phyloP scores from a whole-genome alignment of 2,113 vertebrate species.

The Bucco capensis region DNA sequence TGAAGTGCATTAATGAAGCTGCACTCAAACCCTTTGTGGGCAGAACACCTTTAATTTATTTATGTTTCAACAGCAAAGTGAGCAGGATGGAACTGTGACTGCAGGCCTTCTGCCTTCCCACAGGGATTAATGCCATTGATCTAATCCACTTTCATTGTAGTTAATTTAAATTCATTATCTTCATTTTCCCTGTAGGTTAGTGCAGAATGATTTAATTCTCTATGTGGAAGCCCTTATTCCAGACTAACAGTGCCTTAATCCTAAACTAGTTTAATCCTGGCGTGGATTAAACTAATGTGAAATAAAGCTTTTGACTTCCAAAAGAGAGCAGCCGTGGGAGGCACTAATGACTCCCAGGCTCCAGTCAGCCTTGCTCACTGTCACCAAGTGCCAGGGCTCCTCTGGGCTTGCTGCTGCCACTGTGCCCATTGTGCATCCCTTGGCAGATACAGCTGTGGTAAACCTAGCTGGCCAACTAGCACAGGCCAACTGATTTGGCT shows the following conservation, averaged over 20 bases:
- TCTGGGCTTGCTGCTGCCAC: not conserved
- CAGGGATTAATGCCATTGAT: not conserved
- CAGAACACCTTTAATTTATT: not conserved
- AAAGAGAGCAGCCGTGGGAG: not conserved
- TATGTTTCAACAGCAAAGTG: not conserved
- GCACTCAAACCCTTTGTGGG: not conserved
- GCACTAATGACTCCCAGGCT: not conserved
- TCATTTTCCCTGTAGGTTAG: not conserved
- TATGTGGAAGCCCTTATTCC: not conserved
- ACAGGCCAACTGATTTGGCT: not conserved
- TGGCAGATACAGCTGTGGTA: too few relatives aligned
- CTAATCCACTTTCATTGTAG: not conserved
- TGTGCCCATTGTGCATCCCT: not conserved
- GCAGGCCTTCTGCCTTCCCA: not conserved
- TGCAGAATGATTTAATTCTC: not conserved
- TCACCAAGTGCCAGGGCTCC: fast-evolving
- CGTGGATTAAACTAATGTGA: not conserved
- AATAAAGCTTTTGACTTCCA: conserved; percentile 9
- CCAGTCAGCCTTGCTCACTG: not conserved
- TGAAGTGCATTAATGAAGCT: not conserved
- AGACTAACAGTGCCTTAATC: not conserved
- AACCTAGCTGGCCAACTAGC: not conserved
- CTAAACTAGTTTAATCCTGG: not conserved
- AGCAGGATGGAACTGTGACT: not conserved
- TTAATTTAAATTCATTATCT: conserved; percentile 18